These are phyloP conservation scores for Clarias magur DNA, from an alignment of 2,113 vertebrate genomes.

Conservation along the genomic window DNA sequence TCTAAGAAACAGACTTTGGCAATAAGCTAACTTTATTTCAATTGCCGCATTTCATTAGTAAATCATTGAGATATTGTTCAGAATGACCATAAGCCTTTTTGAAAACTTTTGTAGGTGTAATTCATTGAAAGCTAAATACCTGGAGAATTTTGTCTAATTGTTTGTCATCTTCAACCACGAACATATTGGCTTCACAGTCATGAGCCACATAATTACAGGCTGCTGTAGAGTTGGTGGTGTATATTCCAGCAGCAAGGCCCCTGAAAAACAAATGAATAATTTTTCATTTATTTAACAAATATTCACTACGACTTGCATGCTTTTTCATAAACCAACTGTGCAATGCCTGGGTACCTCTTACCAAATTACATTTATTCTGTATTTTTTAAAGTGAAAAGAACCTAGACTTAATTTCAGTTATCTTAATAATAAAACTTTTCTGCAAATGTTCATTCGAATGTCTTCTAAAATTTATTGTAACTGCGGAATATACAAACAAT, in stretches of 20 bases:
- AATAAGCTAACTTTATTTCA: neutral
- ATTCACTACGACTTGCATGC: neutral
- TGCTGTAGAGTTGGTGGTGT: constrained; percentile 75
- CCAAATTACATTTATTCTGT: neutral
- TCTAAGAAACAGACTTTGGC: constrained; percentile 51
- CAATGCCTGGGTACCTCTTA: neutral
- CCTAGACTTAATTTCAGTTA: neutral
- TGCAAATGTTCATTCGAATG: neutral
- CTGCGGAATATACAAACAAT: neutral
- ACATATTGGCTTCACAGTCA: constrained; percentile 70
- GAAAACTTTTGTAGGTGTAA: neutral
- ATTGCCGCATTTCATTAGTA: neutral
- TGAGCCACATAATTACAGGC: constrained; percentile 74
- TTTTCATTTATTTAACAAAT: neutral
- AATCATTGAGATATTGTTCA: neutral
- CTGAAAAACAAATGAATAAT: constrained; percentile 52
- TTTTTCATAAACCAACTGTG: neutral
- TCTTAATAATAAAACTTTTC: neutral
- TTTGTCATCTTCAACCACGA: constrained; percentile 77
- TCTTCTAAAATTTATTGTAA: neutral
- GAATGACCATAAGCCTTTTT: neutral
- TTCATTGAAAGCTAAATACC: constrained; percentile 54
- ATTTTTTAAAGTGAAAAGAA: neutral
- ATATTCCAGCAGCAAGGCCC: constrained; percentile 75
- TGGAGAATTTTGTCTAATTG: constrained; percentile 77